Conservation (phyloP, 2,797 vertebrate species). For the Cygnus olor region DNA sequence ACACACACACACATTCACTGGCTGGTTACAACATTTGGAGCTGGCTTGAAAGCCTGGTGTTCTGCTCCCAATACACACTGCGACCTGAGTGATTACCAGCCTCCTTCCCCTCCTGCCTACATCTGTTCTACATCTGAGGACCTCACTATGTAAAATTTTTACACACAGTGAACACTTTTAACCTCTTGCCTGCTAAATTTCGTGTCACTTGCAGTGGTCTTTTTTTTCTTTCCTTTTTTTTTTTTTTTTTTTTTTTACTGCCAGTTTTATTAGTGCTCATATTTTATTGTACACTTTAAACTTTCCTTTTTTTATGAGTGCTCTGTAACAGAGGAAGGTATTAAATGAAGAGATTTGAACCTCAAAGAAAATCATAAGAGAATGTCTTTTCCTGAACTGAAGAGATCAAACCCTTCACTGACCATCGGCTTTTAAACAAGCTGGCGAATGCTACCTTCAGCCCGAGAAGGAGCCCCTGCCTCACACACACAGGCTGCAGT, state of each 20-base stretch:
- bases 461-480: background rate
- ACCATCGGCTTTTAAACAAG: slow-evolving; percentile 28
- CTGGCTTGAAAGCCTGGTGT: slow-evolving; percentile 77
- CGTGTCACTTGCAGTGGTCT: slow-evolving; percentile 71
- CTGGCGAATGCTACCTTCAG: background rate
- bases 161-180: slow-evolving; percentile 83
- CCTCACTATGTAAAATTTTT: slow-evolving; percentile 82
- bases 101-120: slow-evolving; percentile 80
- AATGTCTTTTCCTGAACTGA: slow-evolving; percentile 55
- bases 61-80: slow-evolving; percentile 78
- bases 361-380: slow-evolving; percentile 70
- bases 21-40: slow-evolving; percentile 78
- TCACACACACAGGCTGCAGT: background rate
- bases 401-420: slow-evolving; percentile 56
- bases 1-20: slow-evolving; percentile 52
- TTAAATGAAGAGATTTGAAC: slow-evolving; percentile 75
- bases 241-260: slow-evolving; percentile 72
- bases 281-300: slow-evolving; percentile 81
- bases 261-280: slow-evolving; percentile 77
- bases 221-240: slow-evolving; percentile 68
- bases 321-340: slow-evolving; percentile 74
- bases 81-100: slow-evolving; percentile 78
- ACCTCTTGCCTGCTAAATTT: slow-evolving; percentile 85
- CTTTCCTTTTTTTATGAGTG: slow-evolving; percentile 69
- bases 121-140: slow-evolving; percentile 86